Evolutionary conservation across 2,888 invertebrate genomes (phyloP).

Genomic region (Protonemura montana): DNA sequence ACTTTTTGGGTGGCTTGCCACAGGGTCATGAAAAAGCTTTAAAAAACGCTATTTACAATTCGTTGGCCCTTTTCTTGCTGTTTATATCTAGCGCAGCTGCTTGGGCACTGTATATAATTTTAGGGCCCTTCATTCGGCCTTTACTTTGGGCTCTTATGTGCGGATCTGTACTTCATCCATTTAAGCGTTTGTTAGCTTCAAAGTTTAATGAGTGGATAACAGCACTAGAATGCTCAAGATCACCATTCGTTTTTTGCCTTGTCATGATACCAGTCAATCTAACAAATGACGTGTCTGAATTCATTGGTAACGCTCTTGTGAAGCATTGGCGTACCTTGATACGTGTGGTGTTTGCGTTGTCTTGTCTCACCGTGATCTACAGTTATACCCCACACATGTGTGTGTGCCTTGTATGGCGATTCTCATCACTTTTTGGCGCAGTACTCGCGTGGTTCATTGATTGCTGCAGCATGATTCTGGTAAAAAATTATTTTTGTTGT

Average conservation of each 20-base stretch:
- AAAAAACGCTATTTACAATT: constrained; percentile 90
- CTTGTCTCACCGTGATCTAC: constrained; percentile 70
- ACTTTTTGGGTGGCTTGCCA: constrained; percentile 70
- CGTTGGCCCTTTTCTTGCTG: constrained; percentile 80
- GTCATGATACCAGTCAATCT: constrained; percentile 77
- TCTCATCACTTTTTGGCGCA: constrained; percentile 51
- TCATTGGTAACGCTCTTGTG: constrained; percentile 74
- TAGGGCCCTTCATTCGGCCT: constrained; percentile 92
- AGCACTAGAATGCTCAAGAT: constrained; percentile 70
- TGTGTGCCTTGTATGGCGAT: constrained; percentile 67
- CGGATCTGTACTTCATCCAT: constrained; percentile 96
- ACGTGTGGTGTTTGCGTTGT: constrained; percentile 57
- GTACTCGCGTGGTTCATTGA: constrained; percentile 57
- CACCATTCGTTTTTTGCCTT: constrained; percentile 69
- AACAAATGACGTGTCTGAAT: constrained; percentile 77
- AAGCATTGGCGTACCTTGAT: constrained; percentile 71
- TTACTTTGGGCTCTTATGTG: constrained; percentile 95
- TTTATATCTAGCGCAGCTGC: constrained; percentile 72
- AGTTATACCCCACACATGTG: constrained; percentile 75
- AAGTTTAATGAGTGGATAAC: constrained; percentile 82
- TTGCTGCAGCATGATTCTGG: constrained; percentile 56
- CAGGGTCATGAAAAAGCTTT: constrained; percentile 87
- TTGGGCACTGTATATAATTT: constrained; percentile 81
- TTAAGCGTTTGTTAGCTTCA: constrained; percentile 83
- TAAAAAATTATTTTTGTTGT: no score